Evolutionary conservation across 2,113 vertebrate genomes (phyloP).

Genomic region (Petrocephalus zakoni): DNA sequence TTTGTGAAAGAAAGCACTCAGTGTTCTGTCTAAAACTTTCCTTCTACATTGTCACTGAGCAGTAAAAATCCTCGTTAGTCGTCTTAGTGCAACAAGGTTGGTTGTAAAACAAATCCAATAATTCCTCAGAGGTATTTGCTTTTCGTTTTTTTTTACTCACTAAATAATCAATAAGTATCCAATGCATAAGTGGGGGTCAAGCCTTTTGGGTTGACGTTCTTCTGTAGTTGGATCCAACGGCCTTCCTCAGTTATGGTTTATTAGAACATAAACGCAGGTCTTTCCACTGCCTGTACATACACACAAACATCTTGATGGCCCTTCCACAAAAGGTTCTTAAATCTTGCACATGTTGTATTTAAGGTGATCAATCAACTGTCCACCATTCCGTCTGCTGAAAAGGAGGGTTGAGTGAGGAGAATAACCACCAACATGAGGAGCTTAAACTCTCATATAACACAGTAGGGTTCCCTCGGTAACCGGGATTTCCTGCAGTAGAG

Average conservation of each 20-base stretch:
- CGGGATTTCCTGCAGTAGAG: slow-evolving; percentile 99
- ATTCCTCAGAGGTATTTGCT: slow-evolving; percentile 60
- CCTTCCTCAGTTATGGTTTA: slow-evolving; percentile 60
- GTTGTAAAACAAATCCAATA: slow-evolving; percentile 67
- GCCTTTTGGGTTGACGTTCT: slow-evolving; percentile 18
- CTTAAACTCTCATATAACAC: slow-evolving; percentile 95
- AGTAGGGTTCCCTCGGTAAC: slow-evolving; percentile 99
- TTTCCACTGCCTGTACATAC: slow-evolving; percentile 49
- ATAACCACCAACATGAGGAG: slow-evolving; percentile 56
- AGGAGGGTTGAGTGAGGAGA: slow-evolving; percentile 56
- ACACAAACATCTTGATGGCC: slow-evolving; percentile 51
- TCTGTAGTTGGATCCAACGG: slow-evolving; percentile 51
- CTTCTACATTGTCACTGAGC: slow-evolving; percentile 55
- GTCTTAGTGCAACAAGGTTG: slow-evolving; percentile 72
- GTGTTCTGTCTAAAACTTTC: slow-evolving; percentile 56
- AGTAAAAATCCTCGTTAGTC: slow-evolving; percentile 63
- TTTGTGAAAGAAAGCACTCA: slow-evolving; percentile 70
- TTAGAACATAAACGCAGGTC: slow-evolving; percentile 67
- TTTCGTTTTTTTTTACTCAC: slow-evolving; percentile 48
- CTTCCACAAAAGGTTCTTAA: slow-evolving; percentile 16
- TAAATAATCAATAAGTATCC: slow-evolving; percentile 56
- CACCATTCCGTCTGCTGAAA: slow-evolving; percentile 45
- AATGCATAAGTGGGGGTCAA: slow-evolving; percentile 41
- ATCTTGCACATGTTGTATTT: neutral
- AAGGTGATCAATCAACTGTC: slow-evolving; percentile 42